Evolutionary conservation across 2,888 invertebrate species (phyloP).

Genomic region (Drosophila mimetica): DNA sequence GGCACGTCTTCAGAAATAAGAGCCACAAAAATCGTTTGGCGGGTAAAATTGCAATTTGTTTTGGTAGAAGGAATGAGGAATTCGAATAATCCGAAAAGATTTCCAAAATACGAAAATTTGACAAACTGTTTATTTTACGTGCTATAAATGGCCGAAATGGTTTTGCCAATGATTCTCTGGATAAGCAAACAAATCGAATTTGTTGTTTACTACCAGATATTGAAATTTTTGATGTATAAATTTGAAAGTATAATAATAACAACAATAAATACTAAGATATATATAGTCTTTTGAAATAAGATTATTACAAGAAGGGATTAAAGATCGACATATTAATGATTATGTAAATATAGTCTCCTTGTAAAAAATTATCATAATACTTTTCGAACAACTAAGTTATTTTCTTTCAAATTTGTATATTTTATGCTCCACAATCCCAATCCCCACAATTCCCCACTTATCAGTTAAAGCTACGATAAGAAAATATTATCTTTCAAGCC

Average conservation of each 20-base stretch:
- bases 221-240: constrained; percentile 12
- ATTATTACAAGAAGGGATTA: too few species aligned
- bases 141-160: constrained; percentile 10
- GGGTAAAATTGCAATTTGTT: constrained; percentile 12
- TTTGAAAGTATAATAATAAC: background rate
- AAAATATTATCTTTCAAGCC: constrained; percentile 7
- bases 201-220: constrained; percentile 27
- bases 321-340: too few species aligned
- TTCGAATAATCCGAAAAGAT: background rate
- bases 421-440: background rate
- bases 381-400: background rate
- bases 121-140: constrained; percentile 35
- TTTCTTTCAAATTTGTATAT: background rate
- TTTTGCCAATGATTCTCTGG: constrained; percentile 4
- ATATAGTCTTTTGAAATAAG: too few species aligned
- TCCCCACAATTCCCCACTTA: background rate
- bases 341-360: too few species aligned
- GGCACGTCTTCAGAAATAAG: constrained; percentile 34
- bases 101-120: constrained; percentile 1
- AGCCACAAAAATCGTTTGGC: constrained; percentile 5
- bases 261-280: too few species aligned
- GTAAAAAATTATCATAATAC: too few species aligned
- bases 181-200: constrained; percentile 19
- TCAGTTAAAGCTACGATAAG: constrained; percentile 7
- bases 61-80: constrained; percentile 4